Base-by-base conservation (phyloP, 2,888 invertebrate genomes). In the Imbricaverruca yamaguchii region DNA sequence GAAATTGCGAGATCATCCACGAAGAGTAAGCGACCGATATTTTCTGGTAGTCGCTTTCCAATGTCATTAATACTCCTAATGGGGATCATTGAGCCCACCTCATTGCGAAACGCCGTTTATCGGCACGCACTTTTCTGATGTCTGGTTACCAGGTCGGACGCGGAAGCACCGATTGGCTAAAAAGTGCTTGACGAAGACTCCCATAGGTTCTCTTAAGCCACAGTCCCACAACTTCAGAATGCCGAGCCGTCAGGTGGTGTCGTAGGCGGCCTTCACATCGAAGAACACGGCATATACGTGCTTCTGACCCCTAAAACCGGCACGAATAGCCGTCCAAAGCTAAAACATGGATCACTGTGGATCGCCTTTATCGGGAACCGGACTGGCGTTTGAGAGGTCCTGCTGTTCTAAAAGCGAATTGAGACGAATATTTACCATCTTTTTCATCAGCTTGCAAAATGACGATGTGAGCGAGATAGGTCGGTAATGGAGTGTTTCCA, bases 361-460 rank as follows among this genome's bases (percentile, higher is more conserved):
- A 13, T 6, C 61, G 61, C 3, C 12, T 15, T 21, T 18, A 0
- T 18, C 61, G 8, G 21, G 21, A 63, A 21, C 61, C 61, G 18
- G 3, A 63, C 61, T 63, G 61, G 61, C 13, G 1, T 13, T 18
- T 13, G 61, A 63, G 18, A 18, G 3, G 61, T 63, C 61, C 8
- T 63, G 61, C 8, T 63, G 61, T 18, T 80, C 80, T 25, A 63
- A 65, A n/a, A 39, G 63, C 80, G 53, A 80, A 0, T 7, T 80
- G 13, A 56, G 57, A 13, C 55, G 55, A 65, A 65, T n/a, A 57
- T 80, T 80, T 57, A 59, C 80, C 59, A 80, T 80, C 56, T 80
- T 77, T n/a, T 80, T 21, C 55, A 57, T 39, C 25, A 57, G 55
- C 9, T 80, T 80, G 4, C 56, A 23, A n/a, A 80, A n/a, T 4